A percentile compares a stretch with the other conserved stretches of the same genome.
Conservation (phyloP, 2,888 invertebrate species). For the Callosobruchus maculatus region DNA sequence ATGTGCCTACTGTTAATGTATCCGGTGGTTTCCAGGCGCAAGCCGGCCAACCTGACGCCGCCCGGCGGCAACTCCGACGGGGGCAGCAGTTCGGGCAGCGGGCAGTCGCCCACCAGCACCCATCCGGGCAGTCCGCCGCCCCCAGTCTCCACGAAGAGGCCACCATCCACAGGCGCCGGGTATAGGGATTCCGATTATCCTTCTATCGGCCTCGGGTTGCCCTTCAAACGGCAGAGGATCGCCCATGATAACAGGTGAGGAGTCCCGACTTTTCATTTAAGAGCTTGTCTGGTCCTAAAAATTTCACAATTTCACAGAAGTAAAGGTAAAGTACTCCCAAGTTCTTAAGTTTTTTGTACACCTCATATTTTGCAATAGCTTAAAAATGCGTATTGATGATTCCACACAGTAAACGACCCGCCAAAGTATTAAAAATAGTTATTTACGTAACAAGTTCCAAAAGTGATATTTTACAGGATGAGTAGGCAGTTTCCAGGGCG, state of each 20-base stretch:
- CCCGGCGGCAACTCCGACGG: conserved; percentile 84
- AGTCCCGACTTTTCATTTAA: conserved; percentile 5
- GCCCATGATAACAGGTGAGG: conserved; percentile 63
- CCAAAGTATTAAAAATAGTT: too few relatives aligned
- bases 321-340: too few relatives aligned
- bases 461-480: too few relatives aligned
- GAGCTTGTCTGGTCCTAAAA: too few relatives aligned
- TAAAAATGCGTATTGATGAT: too few relatives aligned
- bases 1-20: background rate
- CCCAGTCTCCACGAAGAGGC: conserved; percentile 53
- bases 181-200: conserved; percentile 15
- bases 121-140: conserved; percentile 76
- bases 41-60: conserved; percentile 87
- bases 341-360: too few relatives aligned
- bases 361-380: too few relatives aligned
- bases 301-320: too few relatives aligned
- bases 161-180: conserved; percentile 1
- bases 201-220: conserved; percentile 14
- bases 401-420: too few relatives aligned
- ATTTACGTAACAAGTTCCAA: too few relatives aligned
- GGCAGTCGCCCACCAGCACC: conserved; percentile 74
- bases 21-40: conserved; percentile 59
- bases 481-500: too few relatives aligned
- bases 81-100: conserved; percentile 70
- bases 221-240: conserved; percentile 68